Evolutionary conservation across 2,113 vertebrate species (phyloP).

Genomic region (Sapajus apella): DNA sequence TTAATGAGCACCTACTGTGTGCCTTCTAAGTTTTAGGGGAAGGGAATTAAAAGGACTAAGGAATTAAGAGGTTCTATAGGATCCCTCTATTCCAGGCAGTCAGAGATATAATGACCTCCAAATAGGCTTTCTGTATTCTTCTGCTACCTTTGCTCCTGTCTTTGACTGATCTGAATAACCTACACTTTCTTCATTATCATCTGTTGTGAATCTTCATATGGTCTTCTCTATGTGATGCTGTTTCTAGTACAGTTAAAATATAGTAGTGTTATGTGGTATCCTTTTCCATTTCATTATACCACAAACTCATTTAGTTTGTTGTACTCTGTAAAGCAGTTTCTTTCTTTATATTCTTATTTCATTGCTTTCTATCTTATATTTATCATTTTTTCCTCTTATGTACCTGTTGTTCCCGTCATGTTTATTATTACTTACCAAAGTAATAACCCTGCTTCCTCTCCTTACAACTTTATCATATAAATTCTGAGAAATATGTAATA

Average conservation of each 20-base stretch:
- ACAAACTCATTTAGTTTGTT: background rate
- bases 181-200: background rate
- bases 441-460: background rate
- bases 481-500: conserved; percentile 45
- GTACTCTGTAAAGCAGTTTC: background rate
- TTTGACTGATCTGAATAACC: conserved; percentile 11
- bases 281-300: background rate
- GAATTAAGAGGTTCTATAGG: background rate
- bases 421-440: background rate
- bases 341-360: background rate
- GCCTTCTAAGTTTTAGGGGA: background rate
- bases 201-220: conserved; percentile 28
- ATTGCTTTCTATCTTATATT: conserved; percentile 4
- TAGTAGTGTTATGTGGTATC: background rate
- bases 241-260: background rate
- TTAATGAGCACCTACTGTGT: background rate
- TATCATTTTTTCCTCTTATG: background rate
- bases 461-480: background rate
- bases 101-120: background rate
- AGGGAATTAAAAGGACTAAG: background rate
- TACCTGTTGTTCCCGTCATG: conserved; percentile 7
- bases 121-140: background rate
- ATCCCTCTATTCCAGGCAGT: background rate
- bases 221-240: background rate
- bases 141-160: background rate